These are phyloP conservation scores for Antigone vipio DNA, from an alignment of 2,113 vertebrate genomes.

Conservation along the genomic window DNA sequence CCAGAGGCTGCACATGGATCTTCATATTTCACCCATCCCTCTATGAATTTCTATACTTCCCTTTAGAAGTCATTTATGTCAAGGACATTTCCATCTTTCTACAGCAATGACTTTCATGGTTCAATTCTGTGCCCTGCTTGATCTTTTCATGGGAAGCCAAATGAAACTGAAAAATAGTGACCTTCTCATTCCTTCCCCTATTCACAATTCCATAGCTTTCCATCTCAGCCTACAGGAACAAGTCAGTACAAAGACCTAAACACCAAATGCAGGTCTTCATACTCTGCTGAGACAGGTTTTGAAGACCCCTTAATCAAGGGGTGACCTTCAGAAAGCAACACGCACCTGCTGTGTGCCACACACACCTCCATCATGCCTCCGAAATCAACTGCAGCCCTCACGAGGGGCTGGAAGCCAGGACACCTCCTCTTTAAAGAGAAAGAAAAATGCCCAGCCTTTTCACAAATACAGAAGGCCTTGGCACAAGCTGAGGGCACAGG, in stretches of 20 bases:
- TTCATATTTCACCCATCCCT: background rate
- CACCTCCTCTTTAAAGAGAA: slow-evolving; percentile 25
- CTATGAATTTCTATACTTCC: background rate
- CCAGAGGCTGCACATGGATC: background rate
- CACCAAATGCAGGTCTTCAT: background rate
- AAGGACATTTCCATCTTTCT: background rate
- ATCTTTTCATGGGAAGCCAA: background rate
- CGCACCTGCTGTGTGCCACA: background rate
- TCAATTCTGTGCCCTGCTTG: background rate
- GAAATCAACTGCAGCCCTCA: background rate
- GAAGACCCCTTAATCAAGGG: background rate
- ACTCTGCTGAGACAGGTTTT: background rate
- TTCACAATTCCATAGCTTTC: background rate
- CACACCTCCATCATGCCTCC: background rate
- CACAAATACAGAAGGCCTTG: slow-evolving; percentile 24
- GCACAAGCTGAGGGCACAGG: slow-evolving; percentile 37
- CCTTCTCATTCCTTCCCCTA: background rate
- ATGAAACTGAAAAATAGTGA: background rate
- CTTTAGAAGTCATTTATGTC: background rate
- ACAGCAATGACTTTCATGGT: background rate
- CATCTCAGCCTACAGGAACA: background rate
- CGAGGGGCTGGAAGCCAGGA: slow-evolving; percentile 4
- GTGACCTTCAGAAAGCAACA: background rate
- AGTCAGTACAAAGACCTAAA: background rate
- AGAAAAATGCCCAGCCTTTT: slow-evolving; percentile 41